phyloP scores from a whole-genome alignment of 53 echinoderm and acorn worm species.

The Antedon mediterranea region DNA sequence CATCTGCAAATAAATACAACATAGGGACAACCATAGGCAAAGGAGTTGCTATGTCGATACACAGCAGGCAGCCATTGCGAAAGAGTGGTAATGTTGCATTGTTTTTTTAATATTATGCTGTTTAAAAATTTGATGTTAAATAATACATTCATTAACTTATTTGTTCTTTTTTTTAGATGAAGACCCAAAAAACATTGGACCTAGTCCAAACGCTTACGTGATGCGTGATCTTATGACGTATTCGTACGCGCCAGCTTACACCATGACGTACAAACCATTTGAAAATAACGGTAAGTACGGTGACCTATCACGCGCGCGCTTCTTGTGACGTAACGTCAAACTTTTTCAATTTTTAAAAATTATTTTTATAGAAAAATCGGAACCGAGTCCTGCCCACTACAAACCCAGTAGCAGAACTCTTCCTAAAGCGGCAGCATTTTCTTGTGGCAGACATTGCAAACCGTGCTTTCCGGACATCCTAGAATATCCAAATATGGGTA shows the following conservation, averaged over 20 bases:
- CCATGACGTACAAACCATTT: conserved; percentile 74
- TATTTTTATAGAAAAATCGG: conserved; percentile 17
- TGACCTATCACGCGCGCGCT: too few relatives aligned
- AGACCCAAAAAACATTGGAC: conserved; percentile 18
- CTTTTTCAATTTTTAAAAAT: not conserved
- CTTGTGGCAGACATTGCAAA: conserved; percentile 68
- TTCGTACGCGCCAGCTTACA: conserved; percentile 37
- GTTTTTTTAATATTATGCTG: too few relatives aligned
- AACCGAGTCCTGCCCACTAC: conserved; percentile 71
- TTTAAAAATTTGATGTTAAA: too few relatives aligned
- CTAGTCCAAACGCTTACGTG: conserved; percentile 80
- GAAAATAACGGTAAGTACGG: conserved; percentile 49
- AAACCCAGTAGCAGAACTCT: conserved; percentile 29
- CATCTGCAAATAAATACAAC: conserved; percentile 79
- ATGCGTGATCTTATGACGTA: conserved; percentile 47
- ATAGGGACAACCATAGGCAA: conserved; percentile 85
- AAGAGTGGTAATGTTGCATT: conserved; percentile 30
- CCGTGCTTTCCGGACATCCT: conserved; percentile 65
- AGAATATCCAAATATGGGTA: conserved; percentile 52
- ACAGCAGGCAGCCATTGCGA: conserved; percentile 52
- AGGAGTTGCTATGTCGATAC: conserved; percentile 84
- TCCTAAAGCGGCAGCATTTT: conserved; percentile 33
- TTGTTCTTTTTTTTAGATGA: not conserved
- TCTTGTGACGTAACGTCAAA: too few relatives aligned
- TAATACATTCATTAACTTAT: too few relatives aligned